Evolutionary conservation across 2,888 invertebrate genomes (phyloP).

Genomic region (Opisthograptis luteolata): DNA sequence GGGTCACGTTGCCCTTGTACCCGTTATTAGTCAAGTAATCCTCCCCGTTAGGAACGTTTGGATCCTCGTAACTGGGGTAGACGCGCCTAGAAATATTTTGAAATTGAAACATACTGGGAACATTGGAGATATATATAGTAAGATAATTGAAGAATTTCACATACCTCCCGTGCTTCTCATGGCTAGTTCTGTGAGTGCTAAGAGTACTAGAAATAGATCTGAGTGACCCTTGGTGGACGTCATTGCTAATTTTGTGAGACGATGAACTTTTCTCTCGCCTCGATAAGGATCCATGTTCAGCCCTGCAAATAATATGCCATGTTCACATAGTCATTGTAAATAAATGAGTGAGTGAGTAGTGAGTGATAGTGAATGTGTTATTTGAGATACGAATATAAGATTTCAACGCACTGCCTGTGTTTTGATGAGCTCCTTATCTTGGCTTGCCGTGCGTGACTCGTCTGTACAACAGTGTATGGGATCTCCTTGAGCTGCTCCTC

Average conservation of each 20-base stretch:
- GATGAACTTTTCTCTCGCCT: constrained; percentile 71
- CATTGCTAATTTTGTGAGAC: constrained; percentile 67
- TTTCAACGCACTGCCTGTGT: constrained; percentile 66
- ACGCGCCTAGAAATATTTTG: constrained; percentile 63
- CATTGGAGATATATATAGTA: constrained; percentile 26
- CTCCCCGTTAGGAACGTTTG: constrained; percentile 60
- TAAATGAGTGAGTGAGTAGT: no score
- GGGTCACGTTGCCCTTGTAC: constrained; percentile 71
- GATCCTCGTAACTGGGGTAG: constrained; percentile 75
- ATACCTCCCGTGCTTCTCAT: constrained; percentile 78
- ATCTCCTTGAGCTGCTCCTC: constrained; percentile 94
- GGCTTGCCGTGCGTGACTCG: constrained; percentile 85
- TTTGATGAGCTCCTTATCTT: constrained; percentile 80
- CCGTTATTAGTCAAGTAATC: constrained; percentile 77
- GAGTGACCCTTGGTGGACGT: constrained; percentile 81
- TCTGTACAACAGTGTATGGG: constrained; percentile 94
- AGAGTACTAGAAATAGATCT: constrained; percentile 85
- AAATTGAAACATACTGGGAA: background rate
- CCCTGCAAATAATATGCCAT: constrained; percentile 43
- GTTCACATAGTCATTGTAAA: no score
- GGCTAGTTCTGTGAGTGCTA: constrained; percentile 80
- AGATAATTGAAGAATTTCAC: constrained; percentile 21
- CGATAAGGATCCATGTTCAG: constrained; percentile 74
- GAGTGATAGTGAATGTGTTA: no score
- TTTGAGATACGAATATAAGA: constrained; percentile 8